Evolutionary conservation across 2,888 invertebrate genomes (phyloP).

Genomic region (Noctuana brunneofusca): DNA sequence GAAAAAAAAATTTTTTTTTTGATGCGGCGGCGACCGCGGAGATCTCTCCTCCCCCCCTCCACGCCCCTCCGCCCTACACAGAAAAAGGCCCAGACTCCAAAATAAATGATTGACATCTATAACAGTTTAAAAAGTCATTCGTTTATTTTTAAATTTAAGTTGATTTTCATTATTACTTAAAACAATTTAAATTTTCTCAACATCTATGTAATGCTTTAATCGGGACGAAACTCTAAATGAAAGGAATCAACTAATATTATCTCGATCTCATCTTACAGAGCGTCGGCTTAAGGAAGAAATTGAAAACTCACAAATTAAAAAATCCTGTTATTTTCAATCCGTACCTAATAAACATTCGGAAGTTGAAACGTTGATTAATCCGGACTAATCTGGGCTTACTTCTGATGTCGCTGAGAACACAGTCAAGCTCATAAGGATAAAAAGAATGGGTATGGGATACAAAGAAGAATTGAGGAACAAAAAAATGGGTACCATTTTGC

Average conservation of each 20-base stretch:
- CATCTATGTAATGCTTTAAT: background rate
- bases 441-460: too few species aligned
- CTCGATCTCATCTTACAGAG: constrained; percentile 15
- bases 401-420: constrained; percentile 1
- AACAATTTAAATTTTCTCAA: background rate
- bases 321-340: constrained; percentile 7
- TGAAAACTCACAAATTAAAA: constrained; percentile 8
- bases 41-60: too few species aligned
- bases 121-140: too few species aligned
- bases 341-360: constrained; percentile 40
- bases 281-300: constrained; percentile 3
- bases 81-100: too few species aligned
- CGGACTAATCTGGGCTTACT: constrained; percentile 26
- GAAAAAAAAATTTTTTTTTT: too few species aligned
- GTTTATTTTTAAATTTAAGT: too few species aligned
- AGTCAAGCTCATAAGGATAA: background rate
- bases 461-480: too few species aligned
- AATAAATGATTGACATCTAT: too few species aligned
- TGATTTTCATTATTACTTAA: too few species aligned
- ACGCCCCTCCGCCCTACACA: too few species aligned
- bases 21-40: too few species aligned
- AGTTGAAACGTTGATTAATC: constrained; percentile 45
- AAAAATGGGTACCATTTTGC: too few species aligned
- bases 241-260: background rate
- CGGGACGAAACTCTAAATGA: background rate